phyloP scores from a whole-genome alignment of 2,888 invertebrate genomes.

The Trichopria drosophilae region DNA sequence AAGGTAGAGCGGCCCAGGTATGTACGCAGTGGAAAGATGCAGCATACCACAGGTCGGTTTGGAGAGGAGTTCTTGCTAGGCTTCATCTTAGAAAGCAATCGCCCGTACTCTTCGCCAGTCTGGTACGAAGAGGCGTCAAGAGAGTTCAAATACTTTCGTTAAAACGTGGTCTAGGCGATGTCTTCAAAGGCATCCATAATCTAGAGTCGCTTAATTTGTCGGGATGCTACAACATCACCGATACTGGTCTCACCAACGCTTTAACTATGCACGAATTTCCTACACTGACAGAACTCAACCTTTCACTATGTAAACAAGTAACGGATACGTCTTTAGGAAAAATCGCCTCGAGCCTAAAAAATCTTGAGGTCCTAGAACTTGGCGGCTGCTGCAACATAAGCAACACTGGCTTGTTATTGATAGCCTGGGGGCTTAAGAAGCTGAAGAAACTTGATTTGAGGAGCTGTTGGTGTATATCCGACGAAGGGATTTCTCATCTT shows the following conservation, averaged over 20 bases:
- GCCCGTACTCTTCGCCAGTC: conserved; percentile 80
- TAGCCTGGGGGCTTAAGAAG: conserved; percentile 86
- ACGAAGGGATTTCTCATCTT: conserved; percentile 85
- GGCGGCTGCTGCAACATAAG: conserved; percentile 92
- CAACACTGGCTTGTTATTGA: conserved; percentile 81
- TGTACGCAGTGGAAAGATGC: conserved; percentile 90
- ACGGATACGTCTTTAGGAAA: conserved; percentile 86
- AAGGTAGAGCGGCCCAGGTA: conserved; percentile 88
- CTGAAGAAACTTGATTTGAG: conserved; percentile 82
- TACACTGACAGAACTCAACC: conserved; percentile 77
- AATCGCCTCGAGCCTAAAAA: conserved; percentile 82
- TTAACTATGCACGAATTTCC: conserved; percentile 77
- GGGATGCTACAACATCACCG: conserved; percentile 92
- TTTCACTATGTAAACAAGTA: conserved; percentile 92
- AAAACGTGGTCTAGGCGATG: conserved; percentile 76
- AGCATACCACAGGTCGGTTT: conserved; percentile 87
- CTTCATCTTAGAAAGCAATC: conserved; percentile 83
- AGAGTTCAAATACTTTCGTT: conserved; percentile 87
- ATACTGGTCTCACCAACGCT: conserved; percentile 80
- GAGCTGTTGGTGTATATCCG: conserved; percentile 91
- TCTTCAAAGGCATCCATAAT: conserved; percentile 82
- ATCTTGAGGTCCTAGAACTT: conserved; percentile 83
- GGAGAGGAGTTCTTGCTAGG: conserved; percentile 92
- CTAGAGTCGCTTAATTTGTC: conserved; percentile 86
- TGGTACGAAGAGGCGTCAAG: conserved; percentile 85